Evolutionary conservation across 2,113 vertebrate species (phyloP), one percentile per base, ranked within the genome.

Genomic region (Brevimyrus niger): DNA sequence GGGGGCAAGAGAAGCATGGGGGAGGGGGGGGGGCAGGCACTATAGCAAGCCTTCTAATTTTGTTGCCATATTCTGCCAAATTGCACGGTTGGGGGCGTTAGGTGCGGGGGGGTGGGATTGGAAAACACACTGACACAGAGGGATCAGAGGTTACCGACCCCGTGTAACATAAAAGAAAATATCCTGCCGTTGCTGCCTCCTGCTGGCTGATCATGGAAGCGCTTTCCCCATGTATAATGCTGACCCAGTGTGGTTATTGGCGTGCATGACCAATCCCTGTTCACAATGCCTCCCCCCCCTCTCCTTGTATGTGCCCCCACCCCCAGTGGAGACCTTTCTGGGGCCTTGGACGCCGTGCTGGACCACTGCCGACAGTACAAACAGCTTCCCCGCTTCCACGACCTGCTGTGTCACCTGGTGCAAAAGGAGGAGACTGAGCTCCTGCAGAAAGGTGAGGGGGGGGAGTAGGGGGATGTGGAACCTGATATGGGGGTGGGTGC

Each of bases 371-470:
- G 94, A 90, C 97, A 95, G 90, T 98, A 97, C 93, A 95, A 93
- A 65, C 90, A 94, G 76, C 21, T 97, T 82, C 96, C 97, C 83
- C 94, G 96, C 88, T 92, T 97, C 86, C 97, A 99, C 86, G 96
- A 97, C 91, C 50, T 99, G 94, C 93, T 96, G 50, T 97, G 97
- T 23, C 94, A 35, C 86, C 94, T 99, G 93, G 93, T 99, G 94
- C 95, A 99, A 91, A 97, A 96, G 91, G 98, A 97, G 91, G 95
- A 98, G 21, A 96, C 97, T 0, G 97, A 97, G 19, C 94, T 96
- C 23, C 96, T 99, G 88, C 96, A 98, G 83, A 98, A 97, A 97
- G 97, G 98, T 99, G 87, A 91, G 55, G 44, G 80, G 4, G 0
- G 47, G 42, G n/a, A 46, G 15, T 27, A n/a, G 53, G 55, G 58